Base-by-base conservation (phyloP, 2,888 invertebrate species). In the Hololepta plana region DNA sequence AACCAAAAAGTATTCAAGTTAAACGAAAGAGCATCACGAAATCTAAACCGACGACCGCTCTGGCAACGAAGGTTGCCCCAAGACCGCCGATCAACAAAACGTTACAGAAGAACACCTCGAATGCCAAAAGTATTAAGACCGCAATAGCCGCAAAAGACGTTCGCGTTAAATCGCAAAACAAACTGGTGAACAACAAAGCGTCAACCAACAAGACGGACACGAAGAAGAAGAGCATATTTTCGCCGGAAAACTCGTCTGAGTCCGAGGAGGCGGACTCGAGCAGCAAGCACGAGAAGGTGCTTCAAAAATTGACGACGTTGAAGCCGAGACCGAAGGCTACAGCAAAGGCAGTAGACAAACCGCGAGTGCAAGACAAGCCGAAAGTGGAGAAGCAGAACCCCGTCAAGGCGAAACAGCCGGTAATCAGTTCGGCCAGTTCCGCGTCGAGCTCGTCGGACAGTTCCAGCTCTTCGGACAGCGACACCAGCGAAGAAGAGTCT, bases 221-320 rank as follows among this genome's bases (percentile, higher is more conserved):
- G 19, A 51, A 74, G 43, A 75, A 73, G 47, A 79, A 76, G 46
- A 77, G 80, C 43, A 81, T 81, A 42, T 81, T 81, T 43, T 81
- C 81, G 27, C 80, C 81, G 0, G 80, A 77, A 38, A 80, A 80
- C 36, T 68, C 69, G 35, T 69, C 70, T n/a, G 71, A 70, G 40
- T 69, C 69, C 35, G 62, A 64, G 32, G 47, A 55, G 10, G 43
- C 51, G 20, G 49, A 54, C 7, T 44, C 53, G 2, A 64, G 62
- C 42, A 33, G 53, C 10, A 49, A 41, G 16, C 44, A 51, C 4
- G 46, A 53, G 32, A 60, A 62, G 37, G 43, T 46, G 20, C 42
- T 48, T 26, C 47, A 43, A 17, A 51, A 39, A 42, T 37, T 48
- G 11, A 38, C 46, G 8, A 50, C 49, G 33, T 48, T 49, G 13